Percentiles rank a stretch among this genome's conserved stretches.
Conservation (phyloP, 2,888 invertebrate genomes). For the Synergus itoensis region DNA sequence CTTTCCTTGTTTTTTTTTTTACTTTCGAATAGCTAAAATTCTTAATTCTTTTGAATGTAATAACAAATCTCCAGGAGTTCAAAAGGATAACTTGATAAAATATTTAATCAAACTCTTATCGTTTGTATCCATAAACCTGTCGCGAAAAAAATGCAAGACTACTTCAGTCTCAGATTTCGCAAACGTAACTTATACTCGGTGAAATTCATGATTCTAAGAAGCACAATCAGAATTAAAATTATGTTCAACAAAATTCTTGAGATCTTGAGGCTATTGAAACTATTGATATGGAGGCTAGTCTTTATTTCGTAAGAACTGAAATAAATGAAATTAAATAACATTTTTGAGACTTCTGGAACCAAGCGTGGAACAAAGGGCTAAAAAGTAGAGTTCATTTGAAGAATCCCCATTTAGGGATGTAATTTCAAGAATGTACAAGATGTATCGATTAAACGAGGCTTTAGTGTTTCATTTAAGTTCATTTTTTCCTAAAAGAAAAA, state of each 20-base stretch:
- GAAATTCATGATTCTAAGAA: constrained; percentile 8
- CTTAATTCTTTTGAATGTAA: background rate
- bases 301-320: no score
- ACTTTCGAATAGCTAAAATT: background rate
- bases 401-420: background rate
- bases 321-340: background rate
- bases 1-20: background rate
- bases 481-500: no score
- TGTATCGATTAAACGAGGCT: background rate
- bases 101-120: background rate
- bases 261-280: background rate
- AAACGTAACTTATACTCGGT: background rate
- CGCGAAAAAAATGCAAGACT: background rate
- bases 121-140: background rate
- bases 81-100: background rate
- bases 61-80: background rate
- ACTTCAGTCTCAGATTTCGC: constrained; percentile 36
- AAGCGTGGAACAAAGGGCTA: background rate
- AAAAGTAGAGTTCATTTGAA: background rate
- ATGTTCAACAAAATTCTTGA: background rate
- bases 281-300: no score
- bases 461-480: background rate
- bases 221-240: constrained; percentile 18
- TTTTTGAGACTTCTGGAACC: background rate
- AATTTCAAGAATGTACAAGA: background rate